These are phyloP conservation scores for Drosophila melanosoma DNA, from an alignment of 2,888 invertebrate species.

Conservation along the genomic window DNA sequence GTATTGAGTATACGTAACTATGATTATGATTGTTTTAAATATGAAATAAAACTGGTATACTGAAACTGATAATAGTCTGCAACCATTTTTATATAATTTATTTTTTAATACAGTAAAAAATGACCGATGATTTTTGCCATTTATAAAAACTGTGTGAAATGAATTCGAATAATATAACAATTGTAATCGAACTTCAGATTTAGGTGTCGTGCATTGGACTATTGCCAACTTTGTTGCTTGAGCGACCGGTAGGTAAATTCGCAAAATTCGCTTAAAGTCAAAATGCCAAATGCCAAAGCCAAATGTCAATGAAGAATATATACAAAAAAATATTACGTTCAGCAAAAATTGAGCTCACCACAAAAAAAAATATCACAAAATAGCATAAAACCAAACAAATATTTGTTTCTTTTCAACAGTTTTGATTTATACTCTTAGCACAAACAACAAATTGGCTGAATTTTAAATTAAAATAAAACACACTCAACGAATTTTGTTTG, in stretches of 20 bases:
- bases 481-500: conserved; percentile 27
- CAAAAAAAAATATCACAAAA: conserved; percentile 22
- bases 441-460: conserved; percentile 39
- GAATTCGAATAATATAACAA: conserved; percentile 39
- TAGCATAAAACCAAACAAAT: conserved; percentile 25
- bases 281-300: conserved; percentile 44
- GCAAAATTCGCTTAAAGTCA: conserved; percentile 46
- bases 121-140: conserved; percentile 26
- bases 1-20: neutral
- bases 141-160: conserved; percentile 9
- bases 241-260: conserved; percentile 82
- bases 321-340: conserved; percentile 13
- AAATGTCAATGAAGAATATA: conserved; percentile 35
- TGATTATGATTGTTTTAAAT: neutral
- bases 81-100: neutral
- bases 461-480: conserved; percentile 17
- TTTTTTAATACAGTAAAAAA: conserved; percentile 15
- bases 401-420: conserved; percentile 2
- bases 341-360: conserved; percentile 33
- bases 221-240: conserved; percentile 71
- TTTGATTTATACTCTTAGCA: conserved; percentile 29
- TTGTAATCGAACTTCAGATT: conserved; percentile 74
- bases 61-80: neutral
- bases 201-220: conserved; percentile 81
- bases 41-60: neutral